Percentiles rank a stretch among this genome's conserved stretches.
phyloP scores from a whole-genome alignment of 2,888 invertebrate genomes.

The Diachrysia chrysitis region DNA sequence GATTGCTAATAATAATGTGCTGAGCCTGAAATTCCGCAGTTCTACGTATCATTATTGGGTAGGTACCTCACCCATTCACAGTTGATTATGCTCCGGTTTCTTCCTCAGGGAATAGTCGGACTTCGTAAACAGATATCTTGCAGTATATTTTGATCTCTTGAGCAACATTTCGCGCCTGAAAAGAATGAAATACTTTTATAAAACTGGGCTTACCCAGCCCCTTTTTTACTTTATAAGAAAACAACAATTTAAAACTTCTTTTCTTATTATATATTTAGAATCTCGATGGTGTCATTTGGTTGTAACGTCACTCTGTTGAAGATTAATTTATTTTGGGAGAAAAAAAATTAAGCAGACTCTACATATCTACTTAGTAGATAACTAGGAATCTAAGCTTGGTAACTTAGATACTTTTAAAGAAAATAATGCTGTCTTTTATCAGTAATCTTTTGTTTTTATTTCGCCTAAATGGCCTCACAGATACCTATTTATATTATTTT shows the following conservation, averaged over 20 bases:
- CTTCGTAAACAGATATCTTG: slow-evolving; percentile 25
- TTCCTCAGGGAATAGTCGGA: slow-evolving; percentile 7
- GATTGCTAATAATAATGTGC: not conserved
- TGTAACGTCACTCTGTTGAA: not conserved
- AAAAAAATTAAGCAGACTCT: not conserved
- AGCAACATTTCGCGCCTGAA: slow-evolving; percentile 13
- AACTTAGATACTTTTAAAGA: too few relatives aligned
- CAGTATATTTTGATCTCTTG: slow-evolving; percentile 13
- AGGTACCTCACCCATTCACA: slow-evolving; percentile 7
- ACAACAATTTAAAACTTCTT: slow-evolving; percentile 1
- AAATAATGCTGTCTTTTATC: too few relatives aligned
- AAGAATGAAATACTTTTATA: slow-evolving; percentile 14
- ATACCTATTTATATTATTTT: not conserved
- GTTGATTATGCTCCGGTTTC: slow-evolving; percentile 27
- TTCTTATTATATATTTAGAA: not conserved
- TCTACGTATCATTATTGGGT: slow-evolving; percentile 2
- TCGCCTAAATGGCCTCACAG: too few relatives aligned
- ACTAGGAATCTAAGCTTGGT: too few relatives aligned
- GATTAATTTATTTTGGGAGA: not conserved
- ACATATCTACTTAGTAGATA: too few relatives aligned
- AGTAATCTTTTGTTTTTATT: not conserved
- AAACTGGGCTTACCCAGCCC: not conserved
- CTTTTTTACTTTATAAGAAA: slow-evolving; percentile 12
- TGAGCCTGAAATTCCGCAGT: not conserved
- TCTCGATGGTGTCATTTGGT: slow-evolving; percentile 8